Conservation (phyloP, 2,888 invertebrate species). For the Acleris laterana region DNA sequence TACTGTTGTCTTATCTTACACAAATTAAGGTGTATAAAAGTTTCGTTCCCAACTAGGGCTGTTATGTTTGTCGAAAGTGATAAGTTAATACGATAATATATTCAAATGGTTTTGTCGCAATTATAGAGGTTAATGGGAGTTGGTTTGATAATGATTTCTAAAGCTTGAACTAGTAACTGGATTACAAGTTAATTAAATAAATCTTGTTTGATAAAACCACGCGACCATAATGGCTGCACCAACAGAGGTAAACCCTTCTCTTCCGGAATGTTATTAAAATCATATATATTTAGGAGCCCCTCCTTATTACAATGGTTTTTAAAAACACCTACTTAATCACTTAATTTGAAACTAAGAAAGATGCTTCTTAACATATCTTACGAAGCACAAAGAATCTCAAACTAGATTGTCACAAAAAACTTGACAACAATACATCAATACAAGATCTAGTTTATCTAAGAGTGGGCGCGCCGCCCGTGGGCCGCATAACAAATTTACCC, state of each 20-base stretch:
- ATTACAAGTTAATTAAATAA: too few species aligned
- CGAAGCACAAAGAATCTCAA: conserved; percentile 7
- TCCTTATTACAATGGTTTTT: too few species aligned
- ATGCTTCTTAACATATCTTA: neutral
- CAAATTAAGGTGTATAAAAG: neutral
- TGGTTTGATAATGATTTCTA: too few species aligned
- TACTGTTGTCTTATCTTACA: conserved; percentile 11
- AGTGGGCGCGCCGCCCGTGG: conserved; percentile 66
- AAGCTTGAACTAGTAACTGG: too few species aligned
- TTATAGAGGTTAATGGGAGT: too few species aligned
- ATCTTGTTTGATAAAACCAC: too few species aligned
- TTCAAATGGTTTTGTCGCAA: neutral
- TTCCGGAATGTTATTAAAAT: too few species aligned
- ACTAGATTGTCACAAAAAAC: conserved; percentile 52
- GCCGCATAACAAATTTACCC: conserved; percentile 39
- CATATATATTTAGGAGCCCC: too few species aligned
- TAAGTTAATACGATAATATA: neutral
- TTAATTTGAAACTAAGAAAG: neutral
- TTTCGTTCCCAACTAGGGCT: neutral
- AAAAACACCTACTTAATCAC: too few species aligned
- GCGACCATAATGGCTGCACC: too few species aligned
- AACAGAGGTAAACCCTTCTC: too few species aligned
- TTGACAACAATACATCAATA: conserved; percentile 55
- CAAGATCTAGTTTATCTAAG: conserved; percentile 71
- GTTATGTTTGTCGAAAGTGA: neutral